A percentile compares a stretch with the other conserved stretches of the same genome.
Conservation (phyloP, 2,888 invertebrate genomes). For the Eupithecia subfuscata region DNA sequence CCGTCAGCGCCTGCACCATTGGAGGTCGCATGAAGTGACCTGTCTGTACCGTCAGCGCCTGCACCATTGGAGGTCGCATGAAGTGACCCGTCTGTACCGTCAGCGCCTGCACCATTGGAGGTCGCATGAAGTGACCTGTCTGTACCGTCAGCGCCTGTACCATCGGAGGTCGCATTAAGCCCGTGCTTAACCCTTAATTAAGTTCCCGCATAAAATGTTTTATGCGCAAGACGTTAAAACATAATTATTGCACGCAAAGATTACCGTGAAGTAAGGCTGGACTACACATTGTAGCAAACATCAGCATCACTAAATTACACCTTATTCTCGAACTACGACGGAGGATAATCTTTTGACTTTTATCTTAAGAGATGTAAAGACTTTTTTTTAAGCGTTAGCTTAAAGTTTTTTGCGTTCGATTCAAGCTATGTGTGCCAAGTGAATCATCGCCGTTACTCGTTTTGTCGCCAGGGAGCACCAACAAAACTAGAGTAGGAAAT, state of each 20-base stretch:
- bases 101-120: constrained; percentile 12
- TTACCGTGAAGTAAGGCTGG: constrained; percentile 12
- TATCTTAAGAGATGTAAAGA: no score
- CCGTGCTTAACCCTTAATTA: constrained; percentile 49
- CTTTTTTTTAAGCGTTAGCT: no score
- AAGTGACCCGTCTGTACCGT: constrained; percentile 35
- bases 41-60: constrained; percentile 12
- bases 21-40: constrained; percentile 32
- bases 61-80: constrained; percentile 25
- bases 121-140: constrained; percentile 18
- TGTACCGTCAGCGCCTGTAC: constrained; percentile 8
- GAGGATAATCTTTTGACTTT: no score
- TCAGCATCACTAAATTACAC: no score
- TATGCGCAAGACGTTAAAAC: constrained; percentile 52
- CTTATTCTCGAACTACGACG: no score
- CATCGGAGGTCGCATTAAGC: constrained; percentile 34
- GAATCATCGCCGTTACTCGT: no score
- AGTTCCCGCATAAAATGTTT: constrained; percentile 53
- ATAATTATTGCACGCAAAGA: constrained; percentile 48
- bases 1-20: constrained; percentile 7
- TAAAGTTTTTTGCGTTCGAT: no score
- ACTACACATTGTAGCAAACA: not conserved
- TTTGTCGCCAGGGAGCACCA: no score
- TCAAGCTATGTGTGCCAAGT: no score
- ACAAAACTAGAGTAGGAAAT: no score